Conservation (phyloP, 2,797 vertebrate genomes). For the Coregonus suidteri region DNA sequence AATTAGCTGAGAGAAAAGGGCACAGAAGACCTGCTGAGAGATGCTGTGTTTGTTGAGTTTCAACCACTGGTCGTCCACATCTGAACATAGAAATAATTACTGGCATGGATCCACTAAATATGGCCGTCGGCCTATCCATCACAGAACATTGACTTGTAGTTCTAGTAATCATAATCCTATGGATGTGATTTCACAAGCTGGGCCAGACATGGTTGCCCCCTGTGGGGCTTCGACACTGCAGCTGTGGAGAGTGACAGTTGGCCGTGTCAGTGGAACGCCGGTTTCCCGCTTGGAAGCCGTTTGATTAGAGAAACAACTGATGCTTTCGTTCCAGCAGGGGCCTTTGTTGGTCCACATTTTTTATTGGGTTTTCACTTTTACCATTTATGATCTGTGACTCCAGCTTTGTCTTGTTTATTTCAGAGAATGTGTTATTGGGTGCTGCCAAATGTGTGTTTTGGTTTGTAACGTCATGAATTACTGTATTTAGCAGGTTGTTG, state of each 20-base stretch:
- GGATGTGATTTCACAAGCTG: slow-evolving; percentile 8
- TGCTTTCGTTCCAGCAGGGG: slow-evolving; percentile 14
- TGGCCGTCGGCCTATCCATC: background rate
- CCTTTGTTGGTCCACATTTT: too few species aligned
- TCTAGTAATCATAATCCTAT: background rate
- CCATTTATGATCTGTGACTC: too few species aligned
- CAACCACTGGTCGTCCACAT: background rate
- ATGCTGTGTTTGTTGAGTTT: background rate
- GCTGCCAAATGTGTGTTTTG: too few species aligned
- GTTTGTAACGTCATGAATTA: too few species aligned
- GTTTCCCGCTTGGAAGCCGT: slow-evolving; percentile 26
- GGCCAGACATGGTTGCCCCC: background rate
- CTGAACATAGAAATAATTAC: background rate
- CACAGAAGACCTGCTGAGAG: background rate
- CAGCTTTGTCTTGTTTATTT: too few species aligned
- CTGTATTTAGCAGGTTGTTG: too few species aligned
- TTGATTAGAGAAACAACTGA: slow-evolving; percentile 19
- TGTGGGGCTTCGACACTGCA: slow-evolving; percentile 11
- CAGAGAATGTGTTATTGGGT: too few species aligned
- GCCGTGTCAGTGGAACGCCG: slow-evolving; percentile 15
- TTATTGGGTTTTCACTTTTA: too few species aligned
- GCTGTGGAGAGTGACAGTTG: slow-evolving; percentile 46
- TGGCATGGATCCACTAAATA: background rate
- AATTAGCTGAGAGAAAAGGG: background rate
- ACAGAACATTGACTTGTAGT: background rate